phyloP scores from a whole-genome alignment of 1,140 invertebrate species.

The Leptinotarsa defecta region DNA sequence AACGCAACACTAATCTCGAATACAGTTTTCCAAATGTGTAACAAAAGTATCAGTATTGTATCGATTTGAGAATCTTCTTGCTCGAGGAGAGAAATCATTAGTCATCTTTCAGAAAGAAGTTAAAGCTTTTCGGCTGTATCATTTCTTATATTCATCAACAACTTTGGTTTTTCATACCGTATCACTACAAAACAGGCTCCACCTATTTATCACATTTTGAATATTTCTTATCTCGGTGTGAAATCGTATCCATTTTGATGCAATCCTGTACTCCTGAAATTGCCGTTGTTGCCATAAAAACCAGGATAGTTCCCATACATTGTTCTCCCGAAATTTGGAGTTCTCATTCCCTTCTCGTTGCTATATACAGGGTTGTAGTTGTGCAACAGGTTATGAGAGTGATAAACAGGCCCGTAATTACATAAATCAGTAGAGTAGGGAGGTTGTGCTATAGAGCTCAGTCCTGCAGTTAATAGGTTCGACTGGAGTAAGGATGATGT shows the following conservation, averaged over 20 bases:
- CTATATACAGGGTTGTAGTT: conserved; percentile 54
- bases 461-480: conserved; percentile 45
- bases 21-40: neutral
- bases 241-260: conserved; percentile 53
- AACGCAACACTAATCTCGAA: conserved; percentile 7
- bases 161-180: neutral
- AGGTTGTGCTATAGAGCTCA: conserved; percentile 50
- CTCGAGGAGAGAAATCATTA: no score
- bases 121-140: neutral
- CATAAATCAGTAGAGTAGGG: conserved; percentile 53
- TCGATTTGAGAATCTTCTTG: no score
- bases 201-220: neutral
- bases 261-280: conserved; percentile 41
- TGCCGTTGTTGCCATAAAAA: conserved; percentile 49
- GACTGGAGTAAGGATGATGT: conserved; percentile 43
- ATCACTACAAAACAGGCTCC: neutral
- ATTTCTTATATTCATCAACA: neutral
- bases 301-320: conserved; percentile 51
- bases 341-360: conserved; percentile 49
- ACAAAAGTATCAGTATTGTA: no score
- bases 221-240: conserved; percentile 44
- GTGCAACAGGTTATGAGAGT: conserved; percentile 54
- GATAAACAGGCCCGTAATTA: conserved; percentile 55
- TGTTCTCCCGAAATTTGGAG: conserved; percentile 45
- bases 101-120: neutral